Base-by-base conservation (phyloP, 1,140 invertebrate genomes). In the Anastatus disparis region DNA sequence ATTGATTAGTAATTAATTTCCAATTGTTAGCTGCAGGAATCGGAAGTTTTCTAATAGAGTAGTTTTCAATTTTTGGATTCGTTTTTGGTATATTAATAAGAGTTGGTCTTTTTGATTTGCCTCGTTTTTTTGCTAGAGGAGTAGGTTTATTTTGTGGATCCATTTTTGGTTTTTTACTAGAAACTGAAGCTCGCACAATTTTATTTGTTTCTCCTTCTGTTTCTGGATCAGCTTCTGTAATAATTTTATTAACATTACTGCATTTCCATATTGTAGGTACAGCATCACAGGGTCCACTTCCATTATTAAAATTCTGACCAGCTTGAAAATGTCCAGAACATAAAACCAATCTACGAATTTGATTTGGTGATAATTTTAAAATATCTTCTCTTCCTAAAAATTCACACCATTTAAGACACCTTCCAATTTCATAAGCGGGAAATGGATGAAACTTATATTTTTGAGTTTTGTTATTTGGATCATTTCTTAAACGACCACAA, bases 281-380 rank as follows among this genome's bases (percentile, higher is more conserved):
- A 10, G 84, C 85, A 66, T 86, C 83, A 22, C 83, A 86, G 0
- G 83, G 81, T 7, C 82, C 81, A 55, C 22, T 71, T 12, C 79
- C 22, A 53, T 81, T 84, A 29, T 84, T 77, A 68, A 85, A 85
- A 29, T 76, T 82, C 64, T 86, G 83, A 13, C 80, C 82, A 12
- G 76, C 75, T 50, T 84, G 76, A 74, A 86, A 86, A 53, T 86
- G 85, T 52, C 79, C 84, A 0, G 85, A 86, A 55, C 85, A 86
- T 0, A 86, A 65, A 13, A 86, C 84, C 6, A 86, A 74, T 48
- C 83, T 84, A 40, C 85, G 73, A 74, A 86, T 85, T 72, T 86
- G 85, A 74, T 86, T 86, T 0, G 85, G 85, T 8, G 85, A 85
- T 84, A 86, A 85, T 74, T 84, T 85, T n/a, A 86, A 62, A 13